Base-by-base conservation (phyloP, 23 tunicate species). In the Styela clava region DNA sequence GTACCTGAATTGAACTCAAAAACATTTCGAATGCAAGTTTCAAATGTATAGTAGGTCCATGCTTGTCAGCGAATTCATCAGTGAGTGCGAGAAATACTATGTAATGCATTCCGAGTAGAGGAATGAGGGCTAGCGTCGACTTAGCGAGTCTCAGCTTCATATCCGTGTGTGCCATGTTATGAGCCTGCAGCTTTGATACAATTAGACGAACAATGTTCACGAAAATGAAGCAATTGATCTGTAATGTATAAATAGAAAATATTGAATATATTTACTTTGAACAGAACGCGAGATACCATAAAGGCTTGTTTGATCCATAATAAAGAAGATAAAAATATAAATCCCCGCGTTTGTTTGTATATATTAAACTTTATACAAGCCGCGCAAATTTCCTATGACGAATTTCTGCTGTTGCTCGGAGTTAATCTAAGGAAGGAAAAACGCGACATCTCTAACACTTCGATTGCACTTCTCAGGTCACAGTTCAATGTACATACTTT, bases 61-160 rank as follows among this genome's bases (percentile, higher is more conserved):
- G 35, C 71, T 62, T 52, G 3, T 44, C 69, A 25, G 64, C 63
- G 1, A 34, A 33, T 1, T 82, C 83, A 18, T 86, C 87, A 9
- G 74, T 77, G 62, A 91, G 52, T 28, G 67, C 79, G 70, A 88
- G 74, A 33, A 93, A 93, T 0, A 93, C 89, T 22, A 93, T 81
- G 88, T 96, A 96, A 82, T 96, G 99, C 30, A 96, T 96, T 23
- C 99, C 99, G 23, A 96, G 85, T 0, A 96, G 77, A 5, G 99
- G 99, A 34, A 96, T 96, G 1, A 96, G 83, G 35, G 99, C 99
- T 19, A 96, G 88, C 26, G 96, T 96, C 0, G 99, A 92, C 35
- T 88, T 84, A 2, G 95, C 95, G 2, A 95, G 89, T 27, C 92
- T 86, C 27, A 88, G 74, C 74, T 86, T 86, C 83, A 82, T 79